Evolutionary conservation across 2,113 vertebrate genomes (phyloP), one percentile per base, ranked within the genome.

Genomic region (Athene noctua): DNA sequence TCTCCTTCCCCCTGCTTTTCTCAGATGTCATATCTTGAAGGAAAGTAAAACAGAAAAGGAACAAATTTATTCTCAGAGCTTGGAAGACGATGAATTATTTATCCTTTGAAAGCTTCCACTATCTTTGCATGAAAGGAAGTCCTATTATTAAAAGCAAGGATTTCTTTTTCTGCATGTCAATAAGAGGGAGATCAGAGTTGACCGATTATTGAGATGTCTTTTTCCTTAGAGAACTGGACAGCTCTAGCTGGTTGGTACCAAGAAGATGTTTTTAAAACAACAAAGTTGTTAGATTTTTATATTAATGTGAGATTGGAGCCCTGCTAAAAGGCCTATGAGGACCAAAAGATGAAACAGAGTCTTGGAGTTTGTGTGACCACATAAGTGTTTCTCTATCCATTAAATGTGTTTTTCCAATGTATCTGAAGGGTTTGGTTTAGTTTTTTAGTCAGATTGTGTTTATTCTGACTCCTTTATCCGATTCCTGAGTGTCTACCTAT

Each of bases 71-170:
- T 98, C 97, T 97, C 92, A 87, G 96, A 94, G 96, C 95, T 93
- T 96, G 86, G 95, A 96, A 97, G 93, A 92, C 4, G 40, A 97
- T 98, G 97, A 97, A 98, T 98, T 98, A 98, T 98, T 98, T 97
- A 98, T 98, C 92, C 58, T 97, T 91, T 97, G 96, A 98, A 97
- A 98, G 94, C 93, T 97, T 98, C 86, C 62, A 88, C 96, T 95
- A 95, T 98, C 93, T 97, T 95, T 97, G 78, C 94, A 97, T 96
- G 95, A 97, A 98, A 98, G 84, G 77, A 94, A 97, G 94, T 73
- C 81, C 73, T 97, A 72, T 97, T 96, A 98, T 95, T 97, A 96
- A 97, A 98, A 97, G 86, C 11, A 61, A 97, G 90, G 78, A 52
- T 96, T 97, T 95, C 92, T 98, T 97, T 96, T 96, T 94, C 94